These are phyloP conservation scores for Cordilura impudica DNA, from an alignment of 2,888 invertebrate genomes.

Conservation along the genomic window DNA sequence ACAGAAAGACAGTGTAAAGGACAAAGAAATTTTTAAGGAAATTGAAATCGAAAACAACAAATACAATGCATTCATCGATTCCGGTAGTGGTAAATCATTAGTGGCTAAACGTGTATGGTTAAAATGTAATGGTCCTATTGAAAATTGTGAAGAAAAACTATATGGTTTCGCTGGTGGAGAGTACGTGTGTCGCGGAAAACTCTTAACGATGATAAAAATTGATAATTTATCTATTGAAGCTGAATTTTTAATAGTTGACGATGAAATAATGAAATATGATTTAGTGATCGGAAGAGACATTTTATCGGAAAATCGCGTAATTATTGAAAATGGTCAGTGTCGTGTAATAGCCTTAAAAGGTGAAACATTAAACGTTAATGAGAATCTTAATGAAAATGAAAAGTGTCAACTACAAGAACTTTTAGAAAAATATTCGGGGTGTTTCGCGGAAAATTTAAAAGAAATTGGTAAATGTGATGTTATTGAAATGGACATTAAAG, in stretches of 20 bases:
- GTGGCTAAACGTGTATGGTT: conserved; percentile 6
- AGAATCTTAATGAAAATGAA: not conserved
- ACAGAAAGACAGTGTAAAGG: not conserved
- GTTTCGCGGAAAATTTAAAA: conserved; percentile 46
- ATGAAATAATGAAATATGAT: conserved; percentile 17
- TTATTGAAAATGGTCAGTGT: conserved; percentile 43
- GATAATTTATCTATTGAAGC: not conserved
- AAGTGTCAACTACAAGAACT: not conserved
- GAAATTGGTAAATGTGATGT: conserved; percentile 41
- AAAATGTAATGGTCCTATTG: not conserved
- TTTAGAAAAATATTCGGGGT: conserved; percentile 5
- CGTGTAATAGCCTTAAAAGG: conserved; percentile 17
- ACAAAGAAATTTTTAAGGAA: conserved; percentile 38
- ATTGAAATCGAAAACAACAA: conserved; percentile 12
- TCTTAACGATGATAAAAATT: conserved; percentile 1
- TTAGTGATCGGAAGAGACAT: conserved; percentile 35
- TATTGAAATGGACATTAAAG: conserved; percentile 43
- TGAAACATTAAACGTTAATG: conserved; percentile 2
- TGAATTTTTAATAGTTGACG: conserved; percentile 23
- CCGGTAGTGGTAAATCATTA: conserved; percentile 42
- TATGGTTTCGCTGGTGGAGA: conserved; percentile 39
- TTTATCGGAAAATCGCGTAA: conserved; percentile 28
- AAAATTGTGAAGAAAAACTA: conserved; percentile 20
- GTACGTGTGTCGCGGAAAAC: conserved; percentile 25
- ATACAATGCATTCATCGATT: conserved; percentile 38